Conservation (phyloP, 2,113 vertebrate genomes). For the Haemorhous mexicanus region DNA sequence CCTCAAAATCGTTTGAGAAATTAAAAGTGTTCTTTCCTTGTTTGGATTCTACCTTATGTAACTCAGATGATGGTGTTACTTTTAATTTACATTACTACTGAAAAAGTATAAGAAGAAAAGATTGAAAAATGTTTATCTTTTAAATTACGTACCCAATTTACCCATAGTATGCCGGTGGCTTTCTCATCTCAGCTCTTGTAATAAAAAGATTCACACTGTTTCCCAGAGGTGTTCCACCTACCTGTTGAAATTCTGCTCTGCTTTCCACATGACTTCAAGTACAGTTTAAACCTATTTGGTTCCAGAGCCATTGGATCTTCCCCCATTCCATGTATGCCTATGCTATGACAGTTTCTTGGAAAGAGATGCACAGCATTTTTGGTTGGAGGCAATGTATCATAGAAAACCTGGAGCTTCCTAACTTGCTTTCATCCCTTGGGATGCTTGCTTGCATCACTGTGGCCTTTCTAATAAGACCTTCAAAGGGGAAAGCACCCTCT, state of each 20-base stretch:
- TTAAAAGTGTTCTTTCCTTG: background rate
- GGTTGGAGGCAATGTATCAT: background rate
- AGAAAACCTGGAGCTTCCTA: background rate
- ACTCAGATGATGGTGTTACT: background rate
- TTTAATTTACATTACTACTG: background rate
- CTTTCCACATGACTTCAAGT: background rate
- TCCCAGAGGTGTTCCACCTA: background rate
- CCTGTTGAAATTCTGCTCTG: background rate
- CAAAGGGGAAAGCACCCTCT: background rate
- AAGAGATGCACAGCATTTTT: background rate
- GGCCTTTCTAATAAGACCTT: background rate
- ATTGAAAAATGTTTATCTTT: background rate
- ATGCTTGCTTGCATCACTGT: background rate
- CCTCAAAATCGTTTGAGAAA: background rate
- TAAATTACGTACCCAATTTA: background rate
- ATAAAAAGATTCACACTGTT: background rate
- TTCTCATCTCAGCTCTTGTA: background rate
- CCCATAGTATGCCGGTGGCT: rapidly evolving
- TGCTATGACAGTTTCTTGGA: background rate
- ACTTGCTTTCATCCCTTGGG: background rate
- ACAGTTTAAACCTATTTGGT: background rate
- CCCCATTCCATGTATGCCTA: background rate
- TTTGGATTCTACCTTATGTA: background rate
- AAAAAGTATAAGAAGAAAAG: background rate
- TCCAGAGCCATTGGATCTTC: background rate